phyloP scores from a whole-genome alignment of 2,113 vertebrate species.

The Neolamprologus cancellatus region DNA sequence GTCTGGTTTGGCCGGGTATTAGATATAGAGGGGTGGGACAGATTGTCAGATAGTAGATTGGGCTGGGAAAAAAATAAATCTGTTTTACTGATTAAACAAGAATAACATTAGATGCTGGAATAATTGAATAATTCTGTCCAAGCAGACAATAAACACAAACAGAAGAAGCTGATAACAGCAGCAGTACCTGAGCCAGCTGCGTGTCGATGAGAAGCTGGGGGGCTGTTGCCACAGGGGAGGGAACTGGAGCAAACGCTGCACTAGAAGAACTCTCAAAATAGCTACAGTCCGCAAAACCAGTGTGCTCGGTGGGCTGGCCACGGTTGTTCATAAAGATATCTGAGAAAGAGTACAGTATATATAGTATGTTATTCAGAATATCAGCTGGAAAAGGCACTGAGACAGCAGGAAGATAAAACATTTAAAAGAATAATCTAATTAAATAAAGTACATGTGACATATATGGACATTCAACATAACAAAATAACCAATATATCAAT shows the following conservation, averaged over 20 bases:
- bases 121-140: neutral
- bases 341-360: slow-evolving; percentile 23
- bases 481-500: neutral
- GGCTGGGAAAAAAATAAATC: slow-evolving; percentile 30
- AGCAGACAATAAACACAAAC: neutral
- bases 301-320: slow-evolving; percentile 54
- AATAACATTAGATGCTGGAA: neutral
- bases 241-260: slow-evolving; percentile 22
- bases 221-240: slow-evolving; percentile 16
- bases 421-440: neutral
- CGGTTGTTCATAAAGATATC: slow-evolving; percentile 72
- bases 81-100: neutral
- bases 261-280: slow-evolving; percentile 61
- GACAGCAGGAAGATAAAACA: neutral
- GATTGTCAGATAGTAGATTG: slow-evolving; percentile 38
- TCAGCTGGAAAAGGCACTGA: neutral
- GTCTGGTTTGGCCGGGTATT: slow-evolving; percentile 5
- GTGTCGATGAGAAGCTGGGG: slow-evolving; percentile 49
- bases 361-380: neutral
- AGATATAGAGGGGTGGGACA: slow-evolving; percentile 51
- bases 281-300: slow-evolving; percentile 57
- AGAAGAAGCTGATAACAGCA: neutral
- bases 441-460: neutral
- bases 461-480: neutral
- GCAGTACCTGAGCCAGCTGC: slow-evolving; percentile 65